Evolutionary conservation across 92 coral and sea anemone genomes (phyloP), one percentile per base, ranked within the genome.

Genomic region (Actinernus sp.): DNA sequence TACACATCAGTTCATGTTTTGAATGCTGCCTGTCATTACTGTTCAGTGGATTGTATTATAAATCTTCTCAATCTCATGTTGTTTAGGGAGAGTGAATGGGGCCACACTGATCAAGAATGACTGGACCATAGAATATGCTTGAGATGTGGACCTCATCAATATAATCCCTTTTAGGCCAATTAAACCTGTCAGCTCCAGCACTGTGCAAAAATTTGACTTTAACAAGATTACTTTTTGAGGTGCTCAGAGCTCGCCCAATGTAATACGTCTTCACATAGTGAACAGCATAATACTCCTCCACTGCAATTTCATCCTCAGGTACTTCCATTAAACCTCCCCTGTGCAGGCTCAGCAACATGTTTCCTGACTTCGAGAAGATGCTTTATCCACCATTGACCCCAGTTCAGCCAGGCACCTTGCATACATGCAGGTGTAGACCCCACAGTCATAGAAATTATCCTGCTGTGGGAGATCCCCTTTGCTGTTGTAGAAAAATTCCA

Each of bases 381-480:
- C 2, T 2, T 47, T 29, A 27, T 47, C 45, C 27, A 64, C 59
- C 48, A 64, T 47, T 64, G 68, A 44, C 8, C 78, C 69, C 36
- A 38, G 39, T 12, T 30, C 78, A 39, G 69, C 52, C 49, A 70
- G 21, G 31, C 68, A 58, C 28, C 34, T 65, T 14, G 70, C 88
- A 81, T 81, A 81, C 52, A 81, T 31, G 29, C 88, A 81, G 31
- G 64, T 57, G 54, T 24, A 65, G 1, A 44, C 73, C 13, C 71
- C 71, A 65, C 73, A 65, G 50, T 65, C 61, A 65, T 49, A 31
- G 49, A 0, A 18, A 34, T 65, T 65, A 30, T 32, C 16, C 61
- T 81, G 76, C 65, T 72, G 88, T 27, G 88, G 81, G 43, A 81
- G 26, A 54, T 76, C 80, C 18, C 49, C 57, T 14, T 46, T 63